Evolutionary conservation across 2,113 vertebrate genomes (phyloP).

Genomic region (Sterna hirundo): DNA sequence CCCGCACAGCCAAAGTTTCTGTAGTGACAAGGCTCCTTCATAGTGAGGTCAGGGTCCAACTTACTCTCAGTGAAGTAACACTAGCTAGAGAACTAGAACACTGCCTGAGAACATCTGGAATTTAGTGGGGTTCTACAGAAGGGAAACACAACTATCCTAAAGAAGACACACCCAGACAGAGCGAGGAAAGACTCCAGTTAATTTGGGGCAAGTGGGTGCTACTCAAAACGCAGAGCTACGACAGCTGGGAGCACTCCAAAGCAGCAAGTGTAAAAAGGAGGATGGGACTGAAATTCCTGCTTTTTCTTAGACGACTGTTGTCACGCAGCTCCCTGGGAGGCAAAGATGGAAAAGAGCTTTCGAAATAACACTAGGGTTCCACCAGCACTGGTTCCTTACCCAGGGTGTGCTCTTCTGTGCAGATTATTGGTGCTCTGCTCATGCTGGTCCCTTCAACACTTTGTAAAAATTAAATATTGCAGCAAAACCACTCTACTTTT

Average conservation of each 20-base stretch:
- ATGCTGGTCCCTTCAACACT: background rate
- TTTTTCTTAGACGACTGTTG: background rate
- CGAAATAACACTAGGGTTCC: background rate
- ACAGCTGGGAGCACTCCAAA: background rate
- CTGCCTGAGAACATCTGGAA: background rate
- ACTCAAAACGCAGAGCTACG: background rate
- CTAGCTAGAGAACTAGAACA: background rate
- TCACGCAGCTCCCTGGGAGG: background rate
- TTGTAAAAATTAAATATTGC: background rate
- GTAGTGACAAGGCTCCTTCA: fast-evolving
- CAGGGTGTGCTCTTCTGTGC: too few species aligned
- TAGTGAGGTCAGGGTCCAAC: background rate
- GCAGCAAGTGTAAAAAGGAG: background rate
- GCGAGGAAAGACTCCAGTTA: background rate
- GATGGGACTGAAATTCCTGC: background rate
- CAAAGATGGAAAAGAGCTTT: background rate
- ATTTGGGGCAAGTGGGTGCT: background rate
- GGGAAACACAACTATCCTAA: background rate
- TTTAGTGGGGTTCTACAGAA: background rate
- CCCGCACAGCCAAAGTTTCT: background rate
- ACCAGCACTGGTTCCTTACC: background rate
- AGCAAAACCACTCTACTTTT: background rate
- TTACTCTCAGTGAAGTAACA: background rate
- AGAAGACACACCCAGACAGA: background rate
- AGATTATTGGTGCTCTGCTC: background rate